phyloP scores from a whole-genome alignment of 2,888 invertebrate species.

The Lysandra bellargus region DNA sequence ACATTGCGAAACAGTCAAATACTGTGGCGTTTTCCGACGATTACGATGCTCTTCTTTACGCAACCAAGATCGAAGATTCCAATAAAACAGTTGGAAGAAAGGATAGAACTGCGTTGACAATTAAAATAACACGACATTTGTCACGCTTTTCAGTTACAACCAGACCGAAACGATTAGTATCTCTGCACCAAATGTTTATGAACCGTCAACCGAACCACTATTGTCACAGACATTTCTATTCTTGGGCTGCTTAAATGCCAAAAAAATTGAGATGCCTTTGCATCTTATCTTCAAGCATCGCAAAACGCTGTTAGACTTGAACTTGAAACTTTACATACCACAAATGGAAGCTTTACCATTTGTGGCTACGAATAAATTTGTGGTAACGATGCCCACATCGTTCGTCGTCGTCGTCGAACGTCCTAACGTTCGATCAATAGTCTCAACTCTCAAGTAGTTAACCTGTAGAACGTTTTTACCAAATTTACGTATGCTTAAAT shows the following conservation, averaged over 20 bases:
- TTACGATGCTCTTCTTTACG: background rate
- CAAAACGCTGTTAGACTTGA: background rate
- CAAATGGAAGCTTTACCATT: background rate
- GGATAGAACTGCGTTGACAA: background rate
- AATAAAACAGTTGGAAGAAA: background rate
- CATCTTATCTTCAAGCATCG: background rate
- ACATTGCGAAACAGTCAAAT: background rate
- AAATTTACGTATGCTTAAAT: background rate
- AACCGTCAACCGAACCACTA: conserved; percentile 36
- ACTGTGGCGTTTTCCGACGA: background rate
- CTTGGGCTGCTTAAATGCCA: background rate
- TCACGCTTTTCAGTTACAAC: conserved; percentile 70
- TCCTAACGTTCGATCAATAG: background rate
- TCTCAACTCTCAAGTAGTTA: background rate
- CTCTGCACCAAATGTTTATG: conserved; percentile 52
- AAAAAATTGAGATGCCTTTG: background rate
- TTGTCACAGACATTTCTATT: conserved; percentile 10
- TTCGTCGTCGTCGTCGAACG: too few species aligned
- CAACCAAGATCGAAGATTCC: background rate
- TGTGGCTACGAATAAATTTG: background rate
- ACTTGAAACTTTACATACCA: background rate
- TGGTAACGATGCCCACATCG: too few species aligned
- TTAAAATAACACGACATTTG: conserved; percentile 42
- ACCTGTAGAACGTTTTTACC: too few species aligned
- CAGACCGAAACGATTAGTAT: conserved; percentile 70